A percentile compares a stretch with the other conserved stretches of the same genome.
Conservation (phyloP, 2,888 invertebrate genomes). For the Gnatocerus cornutus region DNA sequence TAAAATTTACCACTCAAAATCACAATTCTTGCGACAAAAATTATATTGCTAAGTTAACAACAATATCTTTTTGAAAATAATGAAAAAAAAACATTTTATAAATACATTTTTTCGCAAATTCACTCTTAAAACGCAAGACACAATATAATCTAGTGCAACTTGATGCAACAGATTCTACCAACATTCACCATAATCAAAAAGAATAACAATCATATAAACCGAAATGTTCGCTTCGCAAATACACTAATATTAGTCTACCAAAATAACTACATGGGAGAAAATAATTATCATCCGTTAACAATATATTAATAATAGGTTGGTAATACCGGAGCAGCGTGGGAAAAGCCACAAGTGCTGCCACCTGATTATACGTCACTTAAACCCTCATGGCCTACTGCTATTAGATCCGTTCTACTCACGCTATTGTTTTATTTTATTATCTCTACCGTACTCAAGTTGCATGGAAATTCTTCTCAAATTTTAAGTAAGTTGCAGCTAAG, state of each 20-base stretch:
- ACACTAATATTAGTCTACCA: conserved; percentile 50
- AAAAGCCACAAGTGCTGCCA: conserved; percentile 70
- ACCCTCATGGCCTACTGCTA: conserved; percentile 66
- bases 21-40: too few species aligned
- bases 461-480: conserved; percentile 33
- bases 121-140: too few species aligned
- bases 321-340: conserved; percentile 69
- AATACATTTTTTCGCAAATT: too few species aligned
- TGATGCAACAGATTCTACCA: neutral
- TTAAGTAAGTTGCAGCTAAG: conserved; percentile 1
- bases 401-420: conserved; percentile 64
- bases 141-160: too few species aligned
- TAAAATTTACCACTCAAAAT: too few species aligned
- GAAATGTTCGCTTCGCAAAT: conserved; percentile 49
- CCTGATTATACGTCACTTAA: conserved; percentile 71
- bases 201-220: conserved; percentile 21
- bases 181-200: conserved; percentile 1
- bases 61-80: too few species aligned
- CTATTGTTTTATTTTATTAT: conserved; percentile 57
- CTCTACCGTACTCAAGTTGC: conserved; percentile 25
- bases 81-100: too few species aligned
- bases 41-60: too few species aligned
- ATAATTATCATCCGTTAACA: conserved; percentile 69
- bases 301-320: conserved; percentile 70
- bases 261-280: conserved; percentile 62